Percentiles rank a stretch among this genome's conserved stretches.
Evolutionary conservation across 2,888 invertebrate genomes (phyloP).

Genomic region (Aleiodes testaceus): DNA sequence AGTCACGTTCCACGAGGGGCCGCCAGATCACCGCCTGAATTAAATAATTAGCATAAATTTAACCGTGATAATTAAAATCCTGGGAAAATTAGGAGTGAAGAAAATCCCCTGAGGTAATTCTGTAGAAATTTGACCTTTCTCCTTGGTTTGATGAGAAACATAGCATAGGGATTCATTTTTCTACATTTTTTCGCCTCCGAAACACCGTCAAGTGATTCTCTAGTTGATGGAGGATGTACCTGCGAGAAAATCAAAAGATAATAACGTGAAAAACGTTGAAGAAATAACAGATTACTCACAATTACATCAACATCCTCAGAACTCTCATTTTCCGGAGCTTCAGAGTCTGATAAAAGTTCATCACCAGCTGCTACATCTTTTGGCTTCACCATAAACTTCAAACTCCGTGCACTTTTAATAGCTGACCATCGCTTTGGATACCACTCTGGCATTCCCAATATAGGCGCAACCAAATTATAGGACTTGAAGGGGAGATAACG

Average conservation of each 20-base stretch:
- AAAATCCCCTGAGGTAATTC: too few relatives aligned
- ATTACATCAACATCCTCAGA: slow-evolving; percentile 46
- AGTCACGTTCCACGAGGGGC: slow-evolving; percentile 59
- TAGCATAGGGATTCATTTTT: slow-evolving; percentile 61
- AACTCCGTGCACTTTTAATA: slow-evolving; percentile 28
- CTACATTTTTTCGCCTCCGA: slow-evolving; percentile 25
- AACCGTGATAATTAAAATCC: too few relatives aligned
- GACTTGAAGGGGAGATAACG: slow-evolving; percentile 59
- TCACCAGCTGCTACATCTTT: background rate
- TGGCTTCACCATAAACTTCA: background rate
- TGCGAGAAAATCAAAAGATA: slow-evolving; percentile 37
- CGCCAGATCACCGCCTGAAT: slow-evolving; percentile 65
- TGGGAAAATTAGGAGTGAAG: too few relatives aligned
- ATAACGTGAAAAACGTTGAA: background rate
- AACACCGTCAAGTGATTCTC: slow-evolving; percentile 41
- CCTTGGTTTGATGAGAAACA: slow-evolving; percentile 63
- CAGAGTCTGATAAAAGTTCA: background rate
- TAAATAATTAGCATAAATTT: too few relatives aligned
- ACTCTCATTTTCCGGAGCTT: slow-evolving; percentile 18
- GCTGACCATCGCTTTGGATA: slow-evolving; percentile 46
- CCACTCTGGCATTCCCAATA: slow-evolving; percentile 61
- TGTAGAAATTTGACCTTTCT: slow-evolving; percentile 57
- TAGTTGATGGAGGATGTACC: slow-evolving; percentile 64
- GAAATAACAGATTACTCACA: slow-evolving; percentile 45
- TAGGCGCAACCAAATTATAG: slow-evolving; percentile 63